phyloP scores from a whole-genome alignment of 2,113 vertebrate genomes.

The Istiophorus platypterus region DNA sequence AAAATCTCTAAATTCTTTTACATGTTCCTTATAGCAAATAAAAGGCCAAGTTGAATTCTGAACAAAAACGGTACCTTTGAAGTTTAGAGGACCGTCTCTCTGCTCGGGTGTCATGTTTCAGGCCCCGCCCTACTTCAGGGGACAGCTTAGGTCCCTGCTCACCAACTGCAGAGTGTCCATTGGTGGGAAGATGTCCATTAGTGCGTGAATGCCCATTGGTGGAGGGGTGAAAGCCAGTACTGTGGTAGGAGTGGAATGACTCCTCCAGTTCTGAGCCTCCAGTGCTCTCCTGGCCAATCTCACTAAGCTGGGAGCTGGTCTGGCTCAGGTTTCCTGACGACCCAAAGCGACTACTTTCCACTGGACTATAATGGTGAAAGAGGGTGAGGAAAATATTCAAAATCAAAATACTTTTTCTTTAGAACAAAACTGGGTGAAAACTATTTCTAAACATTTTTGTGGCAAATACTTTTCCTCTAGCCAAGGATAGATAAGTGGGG shows the following conservation, averaged over 20 bases:
- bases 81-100: slow-evolving; percentile 71
- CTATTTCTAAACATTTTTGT: neutral
- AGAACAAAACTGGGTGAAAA: neutral
- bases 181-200: slow-evolving; percentile 79
- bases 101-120: slow-evolving; percentile 62
- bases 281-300: slow-evolving; percentile 90
- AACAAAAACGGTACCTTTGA: slow-evolving; percentile 63
- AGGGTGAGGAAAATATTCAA: slow-evolving; percentile 45
- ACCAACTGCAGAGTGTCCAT: slow-evolving; percentile 69
- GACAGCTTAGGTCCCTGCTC: slow-evolving; percentile 78
- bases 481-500: slow-evolving; percentile 10
- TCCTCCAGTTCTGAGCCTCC: slow-evolving; percentile 88
- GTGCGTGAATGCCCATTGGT: slow-evolving; percentile 73
- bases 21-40: slow-evolving; percentile 2
- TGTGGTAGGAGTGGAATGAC: slow-evolving; percentile 86
- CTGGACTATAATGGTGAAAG: slow-evolving; percentile 86
- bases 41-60: neutral
- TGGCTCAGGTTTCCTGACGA: slow-evolving; percentile 97
- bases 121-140: slow-evolving; percentile 55
- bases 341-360: slow-evolving; percentile 92
- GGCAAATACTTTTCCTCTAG: neutral
- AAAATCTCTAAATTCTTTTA: neutral
- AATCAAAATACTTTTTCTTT: slow-evolving; percentile 11
- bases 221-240: slow-evolving; percentile 78
- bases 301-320: slow-evolving; percentile 94